Conservation (phyloP, 2,113 vertebrate species). For the Macrotis lagotis region DNA sequence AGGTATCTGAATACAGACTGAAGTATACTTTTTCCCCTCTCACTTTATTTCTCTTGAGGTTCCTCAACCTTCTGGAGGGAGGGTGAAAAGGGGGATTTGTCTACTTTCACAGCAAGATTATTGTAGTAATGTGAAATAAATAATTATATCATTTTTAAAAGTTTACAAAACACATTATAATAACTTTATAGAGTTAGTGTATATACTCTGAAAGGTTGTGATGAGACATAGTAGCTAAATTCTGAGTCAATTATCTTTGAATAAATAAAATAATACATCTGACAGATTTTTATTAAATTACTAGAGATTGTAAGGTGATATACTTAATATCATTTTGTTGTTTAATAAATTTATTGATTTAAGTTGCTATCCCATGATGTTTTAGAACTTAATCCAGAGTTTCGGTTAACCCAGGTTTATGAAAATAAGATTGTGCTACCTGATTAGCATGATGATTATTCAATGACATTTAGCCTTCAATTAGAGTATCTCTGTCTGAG, state of each 20-base stretch:
- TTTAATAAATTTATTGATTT: background rate
- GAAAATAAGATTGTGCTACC: background rate
- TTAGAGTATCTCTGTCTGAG: accelerated
- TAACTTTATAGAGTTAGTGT: background rate
- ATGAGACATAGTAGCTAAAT: background rate
- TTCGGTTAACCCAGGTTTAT: background rate
- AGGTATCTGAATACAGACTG: no score
- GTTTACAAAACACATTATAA: background rate
- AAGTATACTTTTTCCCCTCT: no score
- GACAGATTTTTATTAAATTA: background rate
- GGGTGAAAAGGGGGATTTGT: no score
- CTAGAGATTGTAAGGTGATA: background rate
- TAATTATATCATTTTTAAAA: no score
- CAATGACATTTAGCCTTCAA: accelerated
- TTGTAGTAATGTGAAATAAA: no score
- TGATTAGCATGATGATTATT: background rate
- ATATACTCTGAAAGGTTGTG: background rate
- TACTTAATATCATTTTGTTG: background rate
- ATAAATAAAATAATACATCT: background rate
- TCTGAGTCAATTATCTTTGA: background rate
- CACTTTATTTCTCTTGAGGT: no score
- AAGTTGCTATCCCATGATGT: background rate
- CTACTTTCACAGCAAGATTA: no score
- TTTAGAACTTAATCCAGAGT: background rate
- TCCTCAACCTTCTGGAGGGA: no score